Percentiles rank a stretch among this genome's conserved stretches.
Evolutionary conservation across 2,888 invertebrate genomes (phyloP).

Genomic region (Phyto melanocephala): DNA sequence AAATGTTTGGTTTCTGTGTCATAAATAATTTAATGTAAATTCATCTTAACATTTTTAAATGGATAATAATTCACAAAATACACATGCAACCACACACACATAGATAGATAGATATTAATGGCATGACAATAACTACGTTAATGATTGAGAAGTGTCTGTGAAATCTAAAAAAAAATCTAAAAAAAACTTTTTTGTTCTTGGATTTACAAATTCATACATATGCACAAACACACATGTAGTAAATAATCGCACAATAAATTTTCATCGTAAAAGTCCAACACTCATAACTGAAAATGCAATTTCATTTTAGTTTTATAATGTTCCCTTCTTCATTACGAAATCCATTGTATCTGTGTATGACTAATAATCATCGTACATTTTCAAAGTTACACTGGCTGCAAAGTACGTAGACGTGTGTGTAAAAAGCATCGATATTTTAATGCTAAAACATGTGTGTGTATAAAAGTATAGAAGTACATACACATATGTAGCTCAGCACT

Average conservation of each 20-base stretch:
- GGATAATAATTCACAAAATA: conserved; percentile 59
- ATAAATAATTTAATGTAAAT: conserved; percentile 65
- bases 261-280: conserved; percentile 52
- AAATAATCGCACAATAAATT: conserved; percentile 54
- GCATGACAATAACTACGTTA: conserved; percentile 64
- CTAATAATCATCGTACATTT: conserved; percentile 58
- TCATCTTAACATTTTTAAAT: conserved; percentile 64
- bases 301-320: conserved; percentile 56
- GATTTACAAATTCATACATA: conserved; percentile 18
- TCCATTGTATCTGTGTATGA: conserved; percentile 57
- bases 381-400: conserved; percentile 59
- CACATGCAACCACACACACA: neutral
- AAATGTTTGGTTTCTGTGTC: conserved; percentile 63
- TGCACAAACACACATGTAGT: neutral
- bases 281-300: conserved; percentile 60
- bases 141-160: conserved; percentile 63
- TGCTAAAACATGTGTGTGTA: neutral
- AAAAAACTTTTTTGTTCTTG: neutral
- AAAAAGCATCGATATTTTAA: conserved; percentile 24
- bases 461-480: neutral
- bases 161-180: conserved; percentile 47
- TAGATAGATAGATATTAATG: conserved; percentile 39
- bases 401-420: neutral
- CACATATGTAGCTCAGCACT: conserved; percentile 42
- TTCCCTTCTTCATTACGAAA: conserved; percentile 27